Conservation (phyloP, 1,140 invertebrate genomes). For the Epicauta chinensis region DNA sequence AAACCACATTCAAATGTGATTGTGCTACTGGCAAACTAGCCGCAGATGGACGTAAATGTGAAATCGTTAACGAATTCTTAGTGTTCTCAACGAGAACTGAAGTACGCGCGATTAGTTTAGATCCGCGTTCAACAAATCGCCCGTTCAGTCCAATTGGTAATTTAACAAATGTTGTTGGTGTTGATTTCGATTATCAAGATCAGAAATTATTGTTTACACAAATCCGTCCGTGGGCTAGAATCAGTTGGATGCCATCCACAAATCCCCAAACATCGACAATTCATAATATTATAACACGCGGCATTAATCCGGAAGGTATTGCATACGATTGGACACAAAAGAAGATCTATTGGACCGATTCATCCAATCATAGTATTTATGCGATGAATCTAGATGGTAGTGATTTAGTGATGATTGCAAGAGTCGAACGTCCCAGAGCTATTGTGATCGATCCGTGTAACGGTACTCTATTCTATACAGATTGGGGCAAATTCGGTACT, state of each 20-base stretch:
- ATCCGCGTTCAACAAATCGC: slow-evolving; percentile 69
- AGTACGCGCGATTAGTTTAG: slow-evolving; percentile 77
- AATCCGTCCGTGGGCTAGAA: slow-evolving; percentile 83
- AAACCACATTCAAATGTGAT: slow-evolving; percentile 60
- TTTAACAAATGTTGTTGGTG: slow-evolving; percentile 91
- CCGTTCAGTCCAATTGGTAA: slow-evolving; percentile 85
- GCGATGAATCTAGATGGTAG: slow-evolving; percentile 88
- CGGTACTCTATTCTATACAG: slow-evolving; percentile 86
- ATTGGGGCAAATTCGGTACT: slow-evolving; percentile 89
- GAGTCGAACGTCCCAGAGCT: slow-evolving; percentile 87
- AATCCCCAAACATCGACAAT: slow-evolving; percentile 56
- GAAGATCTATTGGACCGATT: slow-evolving; percentile 97
- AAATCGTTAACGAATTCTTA: slow-evolving; percentile 77
- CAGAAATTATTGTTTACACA: slow-evolving; percentile 86
- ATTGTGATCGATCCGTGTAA: slow-evolving; percentile 97
- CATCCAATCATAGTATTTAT: slow-evolving; percentile 88
- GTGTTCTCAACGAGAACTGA: slow-evolving; percentile 90
- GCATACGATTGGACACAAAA: slow-evolving; percentile 96
- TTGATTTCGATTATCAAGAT: slow-evolving; percentile 92
- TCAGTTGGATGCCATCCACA: slow-evolving; percentile 69
- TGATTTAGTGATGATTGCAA: slow-evolving; percentile 87
- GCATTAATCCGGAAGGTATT: slow-evolving; percentile 91
- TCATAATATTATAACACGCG: slow-evolving; percentile 69
- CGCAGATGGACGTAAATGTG: slow-evolving; percentile 61
- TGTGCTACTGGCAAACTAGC: slow-evolving; percentile 81